phyloP scores from a whole-genome alignment of 2,113 vertebrate genomes.

The Sturnira hondurensis region DNA sequence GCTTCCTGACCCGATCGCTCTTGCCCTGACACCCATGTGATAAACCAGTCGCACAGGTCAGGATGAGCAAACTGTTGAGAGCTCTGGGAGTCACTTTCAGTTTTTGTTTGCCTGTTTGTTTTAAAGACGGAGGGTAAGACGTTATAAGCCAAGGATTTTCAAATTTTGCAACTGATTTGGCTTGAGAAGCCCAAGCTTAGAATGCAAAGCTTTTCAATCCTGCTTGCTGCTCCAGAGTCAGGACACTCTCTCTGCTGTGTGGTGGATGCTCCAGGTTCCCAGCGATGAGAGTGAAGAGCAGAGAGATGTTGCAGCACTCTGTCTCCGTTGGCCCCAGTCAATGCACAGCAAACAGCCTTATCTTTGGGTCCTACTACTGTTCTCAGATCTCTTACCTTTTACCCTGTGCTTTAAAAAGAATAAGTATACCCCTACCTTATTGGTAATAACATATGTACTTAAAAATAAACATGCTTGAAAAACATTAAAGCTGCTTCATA shows the following conservation, averaged over 20 bases:
- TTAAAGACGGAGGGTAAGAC: neutral
- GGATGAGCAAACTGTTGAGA: neutral
- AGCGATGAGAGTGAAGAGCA: rapidly evolving
- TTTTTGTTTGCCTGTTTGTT: neutral
- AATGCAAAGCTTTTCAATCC: neutral
- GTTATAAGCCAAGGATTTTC: neutral
- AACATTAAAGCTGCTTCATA: neutral
- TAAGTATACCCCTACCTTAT: neutral
- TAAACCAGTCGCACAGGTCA: neutral
- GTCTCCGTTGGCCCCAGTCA: neutral
- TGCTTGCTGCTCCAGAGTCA: neutral
- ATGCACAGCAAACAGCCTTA: neutral
- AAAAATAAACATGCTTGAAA: neutral
- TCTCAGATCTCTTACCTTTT: neutral
- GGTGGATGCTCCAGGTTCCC: neutral
- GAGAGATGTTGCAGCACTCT: rapidly evolving
- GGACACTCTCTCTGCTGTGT: neutral
- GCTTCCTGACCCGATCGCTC: neutral
- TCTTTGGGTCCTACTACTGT: neutral
- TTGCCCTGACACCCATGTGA: neutral
- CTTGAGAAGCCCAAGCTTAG: neutral
- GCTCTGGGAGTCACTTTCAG: neutral
- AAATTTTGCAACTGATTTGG: neutral
- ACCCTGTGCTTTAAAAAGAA: neutral
- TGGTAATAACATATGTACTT: neutral